Evolutionary conservation across 2,113 vertebrate species (phyloP), one percentile per base, ranked within the genome.

Genomic region (Platichthys flesus): DNA sequence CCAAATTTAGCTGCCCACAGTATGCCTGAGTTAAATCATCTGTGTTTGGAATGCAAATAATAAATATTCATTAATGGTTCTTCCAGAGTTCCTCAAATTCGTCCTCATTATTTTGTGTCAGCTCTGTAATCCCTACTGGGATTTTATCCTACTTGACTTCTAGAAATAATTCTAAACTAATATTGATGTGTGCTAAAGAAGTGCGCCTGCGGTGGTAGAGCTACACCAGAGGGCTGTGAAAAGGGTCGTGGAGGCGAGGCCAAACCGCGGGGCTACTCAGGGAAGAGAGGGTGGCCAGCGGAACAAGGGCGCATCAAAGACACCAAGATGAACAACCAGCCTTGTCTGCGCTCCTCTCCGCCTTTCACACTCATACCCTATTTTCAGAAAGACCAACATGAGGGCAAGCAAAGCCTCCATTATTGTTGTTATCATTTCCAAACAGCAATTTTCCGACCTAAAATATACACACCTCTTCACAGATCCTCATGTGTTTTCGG

Each of bases 111-210:
- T 92, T 89, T 89, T 84, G 82, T 87, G 91, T 91, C 72, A 78
- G 82, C 83, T 79, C 87, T 87, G 85, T 89, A 87, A 93, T 92
- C 86, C 81, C 79, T 67, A 63, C 76, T 76, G 77, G 83, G 86
- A 89, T 83, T 90, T 85, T 81, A 89, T 90, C 87, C 89, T 70
- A 68, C 86, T 82, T 72, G 87, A 85, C 67, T 79, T 90, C 92
- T 85, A 84, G 91, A 94, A 94, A 94, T 93, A 94, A 93, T 93
- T 89, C 75, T 85, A 52, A 92, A 79, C 90, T 79, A 94, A 94
- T 94, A 94, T 94, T 94, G 92, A 93, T 93, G 79, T 23, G 73
- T 82, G 90, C 92, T 94, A 93, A 94, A 94, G 94, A 88, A 83
- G 93, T 91, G 86, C 81, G 74, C 82, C 83, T 93, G 93, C 61